These are phyloP conservation scores for Chamaea fasciata DNA, from an alignment of 2,113 vertebrate species.

Conservation along the genomic window DNA sequence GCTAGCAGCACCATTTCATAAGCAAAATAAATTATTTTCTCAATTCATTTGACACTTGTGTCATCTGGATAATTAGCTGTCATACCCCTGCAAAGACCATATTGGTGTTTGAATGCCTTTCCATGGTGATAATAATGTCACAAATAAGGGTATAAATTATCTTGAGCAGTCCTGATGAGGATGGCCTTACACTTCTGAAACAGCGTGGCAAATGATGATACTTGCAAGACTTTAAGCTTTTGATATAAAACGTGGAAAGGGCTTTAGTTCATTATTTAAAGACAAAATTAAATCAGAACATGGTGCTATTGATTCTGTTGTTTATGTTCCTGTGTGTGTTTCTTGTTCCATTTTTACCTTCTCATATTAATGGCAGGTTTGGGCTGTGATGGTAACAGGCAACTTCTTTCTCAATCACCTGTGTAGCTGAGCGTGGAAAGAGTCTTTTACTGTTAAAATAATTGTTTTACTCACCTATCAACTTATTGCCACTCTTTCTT, in stretches of 20 bases:
- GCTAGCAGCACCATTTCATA: background rate
- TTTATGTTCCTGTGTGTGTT: background rate
- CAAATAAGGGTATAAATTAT: background rate
- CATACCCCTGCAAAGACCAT: background rate
- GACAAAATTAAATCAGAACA: background rate
- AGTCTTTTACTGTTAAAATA: background rate
- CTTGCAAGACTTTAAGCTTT: background rate
- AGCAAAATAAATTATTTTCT: background rate
- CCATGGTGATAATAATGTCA: background rate
- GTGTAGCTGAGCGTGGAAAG: background rate
- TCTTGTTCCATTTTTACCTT: background rate
- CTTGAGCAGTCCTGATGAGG: background rate
- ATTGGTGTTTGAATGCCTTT: background rate
- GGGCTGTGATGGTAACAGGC: background rate
- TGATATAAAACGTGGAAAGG: background rate
- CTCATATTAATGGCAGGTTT: background rate
- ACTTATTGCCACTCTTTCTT: background rate
- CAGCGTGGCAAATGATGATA: background rate
- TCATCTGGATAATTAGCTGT: background rate
- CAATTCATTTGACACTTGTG: background rate
- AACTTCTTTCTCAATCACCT: background rate
- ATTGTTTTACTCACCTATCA: background rate
- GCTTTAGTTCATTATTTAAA: background rate
- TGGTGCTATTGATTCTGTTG: background rate
- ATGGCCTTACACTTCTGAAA: background rate